These are phyloP conservation scores for Athene noctua DNA, from an alignment of 2,113 vertebrate genomes.

Conservation along the genomic window DNA sequence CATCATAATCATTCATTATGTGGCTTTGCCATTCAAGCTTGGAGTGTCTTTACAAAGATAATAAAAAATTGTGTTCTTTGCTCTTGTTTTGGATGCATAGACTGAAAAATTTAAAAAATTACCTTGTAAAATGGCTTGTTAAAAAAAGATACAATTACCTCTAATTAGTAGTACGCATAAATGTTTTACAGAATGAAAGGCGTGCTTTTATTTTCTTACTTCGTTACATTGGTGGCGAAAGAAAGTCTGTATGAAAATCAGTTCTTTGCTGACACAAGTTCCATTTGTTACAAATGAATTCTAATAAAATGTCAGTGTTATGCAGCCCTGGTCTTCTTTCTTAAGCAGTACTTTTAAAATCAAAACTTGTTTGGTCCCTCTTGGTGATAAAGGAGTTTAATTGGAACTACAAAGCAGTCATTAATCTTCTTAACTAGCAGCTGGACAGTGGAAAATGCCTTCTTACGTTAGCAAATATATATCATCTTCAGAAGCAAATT, in stretches of 20 bases:
- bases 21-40: conserved; percentile 96
- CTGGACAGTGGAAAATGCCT: conserved; percentile 32
- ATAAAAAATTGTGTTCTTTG: conserved; percentile 96
- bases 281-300: conserved; percentile 99
- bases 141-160: conserved; percentile 99
- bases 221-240: conserved; percentile 99
- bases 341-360: conserved; percentile 70
- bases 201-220: conserved; percentile 99
- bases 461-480: conserved; percentile 5
- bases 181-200: conserved; percentile 98
- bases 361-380: not conserved
- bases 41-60: conserved; percentile 95
- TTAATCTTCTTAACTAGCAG: conserved; percentile 57
- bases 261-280: conserved; percentile 99
- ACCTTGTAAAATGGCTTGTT: conserved; percentile 96
- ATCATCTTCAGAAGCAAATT: not conserved
- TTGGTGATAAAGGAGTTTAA: conserved; percentile 34
- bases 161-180: conserved; percentile 99
- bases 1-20: conserved; percentile 87
- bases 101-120: conserved; percentile 90
- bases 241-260: conserved; percentile 98
- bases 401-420: conserved; percentile 37
- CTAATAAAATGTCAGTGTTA: conserved; percentile 99
- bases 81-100: conserved; percentile 99
- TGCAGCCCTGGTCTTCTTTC: conserved; percentile 84